Percentiles rank a stretch among this genome's conserved stretches.
phyloP scores from a whole-genome alignment of 2,888 invertebrate genomes.

The Epistrophe eligans region DNA sequence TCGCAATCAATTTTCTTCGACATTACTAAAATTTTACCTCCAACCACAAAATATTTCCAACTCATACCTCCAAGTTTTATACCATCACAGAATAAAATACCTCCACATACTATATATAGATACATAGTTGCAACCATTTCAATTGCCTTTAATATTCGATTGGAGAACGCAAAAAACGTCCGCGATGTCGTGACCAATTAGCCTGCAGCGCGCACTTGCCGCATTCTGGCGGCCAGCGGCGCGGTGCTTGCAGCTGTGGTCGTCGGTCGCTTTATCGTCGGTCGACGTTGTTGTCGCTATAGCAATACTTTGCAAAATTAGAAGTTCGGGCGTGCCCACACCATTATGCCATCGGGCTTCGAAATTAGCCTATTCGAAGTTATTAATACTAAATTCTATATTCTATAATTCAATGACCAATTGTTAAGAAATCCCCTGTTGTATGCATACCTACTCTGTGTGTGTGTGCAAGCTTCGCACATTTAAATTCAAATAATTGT shows the following conservation, averaged over 20 bases:
- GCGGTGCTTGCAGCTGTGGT: constrained; percentile 3
- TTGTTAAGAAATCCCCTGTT: constrained; percentile 45
- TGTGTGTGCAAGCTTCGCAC: constrained; percentile 29
- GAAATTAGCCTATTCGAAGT: constrained; percentile 44
- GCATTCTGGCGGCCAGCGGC: background rate
- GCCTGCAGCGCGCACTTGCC: constrained; percentile 74
- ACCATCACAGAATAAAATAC: too few species aligned
- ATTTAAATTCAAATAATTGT: constrained; percentile 64
- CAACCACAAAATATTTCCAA: constrained; percentile 16
- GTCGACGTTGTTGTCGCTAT: background rate
- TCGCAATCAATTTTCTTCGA: constrained; percentile 52
- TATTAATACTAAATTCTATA: constrained; percentile 62
- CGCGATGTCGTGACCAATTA: constrained; percentile 77
- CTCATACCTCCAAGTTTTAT: background rate
- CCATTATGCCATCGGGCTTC: constrained; percentile 56
- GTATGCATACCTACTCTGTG: too few species aligned
- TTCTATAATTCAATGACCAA: constrained; percentile 59
- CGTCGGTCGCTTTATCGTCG: background rate
- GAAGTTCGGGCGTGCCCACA: constrained; percentile 62
- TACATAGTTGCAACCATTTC: constrained; percentile 18
- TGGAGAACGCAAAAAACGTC: constrained; percentile 48
- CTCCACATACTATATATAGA: background rate
- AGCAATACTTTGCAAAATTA: constrained; percentile 38
- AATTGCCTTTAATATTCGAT: constrained; percentile 28
- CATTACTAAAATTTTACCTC: constrained; percentile 3